Base-by-base conservation (phyloP, 2,797 vertebrate species). In the Melanotaenia boesemani region DNA sequence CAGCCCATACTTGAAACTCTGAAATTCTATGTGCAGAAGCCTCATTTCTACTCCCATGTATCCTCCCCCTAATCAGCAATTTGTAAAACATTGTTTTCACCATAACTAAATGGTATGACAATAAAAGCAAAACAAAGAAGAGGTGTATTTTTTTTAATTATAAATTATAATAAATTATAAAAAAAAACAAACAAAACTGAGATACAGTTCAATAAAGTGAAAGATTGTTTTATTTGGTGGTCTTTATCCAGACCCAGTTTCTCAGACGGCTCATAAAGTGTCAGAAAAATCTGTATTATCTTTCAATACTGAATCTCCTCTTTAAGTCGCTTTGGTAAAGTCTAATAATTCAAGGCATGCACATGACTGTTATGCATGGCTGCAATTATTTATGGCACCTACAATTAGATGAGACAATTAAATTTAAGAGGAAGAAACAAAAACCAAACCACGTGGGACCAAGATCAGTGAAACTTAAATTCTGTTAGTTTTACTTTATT, bases 401-500 rank as follows among this genome's bases (percentile, higher is more conserved):
- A 4, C 1, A 34, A 34, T 6, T 34, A 34, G 34, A 34, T 34
- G 34, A 15, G 13, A 41, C 39, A 41, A 12, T 41, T 15, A 34
- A 34, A 34, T 2, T 1, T 2, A 39, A 12, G 9, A 39, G 10
- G 37, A 39, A 12, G 9, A 39, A 12, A 39, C 37, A 39, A 39
- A 11, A 39, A 39, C 36, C 11, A 39, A 39, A 39, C 11, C 37
- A 10, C 37, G 12, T 11, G 10, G 37, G 11, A 39, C 9, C 34
- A 36, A 36, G 32, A 3, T 34, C 32, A 37, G 37, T 10, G 11
- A 39, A 39, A 39, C 37, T 39, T 39, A 2, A 39, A 11, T 55
- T 55, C 24, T 11, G 32, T 50, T 65, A n/a, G 75, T 52, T 37
- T 24, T 26, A n/a, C n/a, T n/a, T n/a, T n/a, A n/a, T n/a, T n/a